Conservation (phyloP, 2,797 vertebrate genomes). For the Etheostoma perlongum region DNA sequence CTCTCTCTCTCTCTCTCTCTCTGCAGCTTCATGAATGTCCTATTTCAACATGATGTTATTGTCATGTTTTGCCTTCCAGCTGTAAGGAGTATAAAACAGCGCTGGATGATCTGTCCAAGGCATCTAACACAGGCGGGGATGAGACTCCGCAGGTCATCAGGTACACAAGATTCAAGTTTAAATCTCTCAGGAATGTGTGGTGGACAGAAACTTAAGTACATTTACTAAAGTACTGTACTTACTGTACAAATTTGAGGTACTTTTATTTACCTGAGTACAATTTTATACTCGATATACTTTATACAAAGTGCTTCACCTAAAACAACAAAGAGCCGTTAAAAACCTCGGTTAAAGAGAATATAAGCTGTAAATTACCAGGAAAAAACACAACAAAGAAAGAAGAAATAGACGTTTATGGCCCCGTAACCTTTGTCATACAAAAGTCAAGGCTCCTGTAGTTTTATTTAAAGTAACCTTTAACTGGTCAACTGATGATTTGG, state of each 20-base stretch:
- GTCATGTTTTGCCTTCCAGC: conserved; percentile 73
- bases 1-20: not conserved
- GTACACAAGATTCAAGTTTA: conserved; percentile 68
- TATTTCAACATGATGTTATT: not conserved
- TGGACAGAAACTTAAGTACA: not conserved
- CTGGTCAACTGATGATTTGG: not conserved
- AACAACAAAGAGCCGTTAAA: no score
- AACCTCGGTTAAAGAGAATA: no score
- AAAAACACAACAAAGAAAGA: not conserved
- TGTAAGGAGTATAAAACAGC: conserved; percentile 98
- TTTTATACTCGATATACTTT: no score
- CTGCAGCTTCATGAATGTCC: not conserved
- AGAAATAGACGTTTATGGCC: not conserved
- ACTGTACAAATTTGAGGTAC: not conserved
- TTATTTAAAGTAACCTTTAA: not conserved
- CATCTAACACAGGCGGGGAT: conserved; percentile 85
- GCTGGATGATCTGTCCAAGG: conserved; percentile 93
- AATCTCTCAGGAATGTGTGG: no score
- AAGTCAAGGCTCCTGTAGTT: no score
- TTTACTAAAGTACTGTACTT: not conserved
- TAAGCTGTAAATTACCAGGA: no score
- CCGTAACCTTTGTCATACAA: not conserved
- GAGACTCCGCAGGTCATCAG: conserved; percentile 82
- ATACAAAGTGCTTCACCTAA: no score
- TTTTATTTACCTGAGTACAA: not conserved